phyloP scores from a whole-genome alignment of 2,113 vertebrate genomes.

The Malurus cyaneus region DNA sequence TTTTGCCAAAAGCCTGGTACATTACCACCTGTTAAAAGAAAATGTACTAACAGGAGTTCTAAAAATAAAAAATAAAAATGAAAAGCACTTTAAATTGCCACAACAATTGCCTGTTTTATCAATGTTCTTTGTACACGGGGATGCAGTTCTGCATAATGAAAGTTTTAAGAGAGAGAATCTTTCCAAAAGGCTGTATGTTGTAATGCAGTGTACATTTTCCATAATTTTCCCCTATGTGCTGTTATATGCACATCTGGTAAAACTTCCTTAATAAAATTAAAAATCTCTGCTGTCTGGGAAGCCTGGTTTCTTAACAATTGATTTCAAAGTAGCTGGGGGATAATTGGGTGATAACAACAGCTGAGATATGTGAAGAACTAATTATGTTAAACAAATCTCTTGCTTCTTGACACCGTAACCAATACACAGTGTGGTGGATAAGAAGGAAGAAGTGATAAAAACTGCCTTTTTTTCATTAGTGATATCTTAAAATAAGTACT shows the following conservation, averaged over 20 bases:
- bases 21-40: neutral
- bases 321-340: neutral
- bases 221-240: neutral
- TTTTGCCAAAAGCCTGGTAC: neutral
- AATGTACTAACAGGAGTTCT: neutral
- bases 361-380: slow-evolving; percentile 8
- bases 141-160: neutral
- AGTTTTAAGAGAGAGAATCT: neutral
- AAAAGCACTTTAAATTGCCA: neutral
- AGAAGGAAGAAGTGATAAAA: neutral
- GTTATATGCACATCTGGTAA: neutral
- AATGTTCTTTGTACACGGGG: neutral
- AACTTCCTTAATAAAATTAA: neutral
- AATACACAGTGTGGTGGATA: neutral
- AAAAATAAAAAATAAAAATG: neutral
- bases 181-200: neutral
- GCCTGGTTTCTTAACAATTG: neutral
- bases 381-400: neutral
- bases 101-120: neutral
- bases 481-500: neutral
- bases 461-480: neutral
- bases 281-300: neutral
- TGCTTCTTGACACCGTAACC: neutral
- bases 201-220: neutral
- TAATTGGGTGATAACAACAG: slow-evolving; percentile 10